Evolutionary conservation across 1,140 invertebrate genomes (phyloP).

Genomic region (Hyles euphorbiae): DNA sequence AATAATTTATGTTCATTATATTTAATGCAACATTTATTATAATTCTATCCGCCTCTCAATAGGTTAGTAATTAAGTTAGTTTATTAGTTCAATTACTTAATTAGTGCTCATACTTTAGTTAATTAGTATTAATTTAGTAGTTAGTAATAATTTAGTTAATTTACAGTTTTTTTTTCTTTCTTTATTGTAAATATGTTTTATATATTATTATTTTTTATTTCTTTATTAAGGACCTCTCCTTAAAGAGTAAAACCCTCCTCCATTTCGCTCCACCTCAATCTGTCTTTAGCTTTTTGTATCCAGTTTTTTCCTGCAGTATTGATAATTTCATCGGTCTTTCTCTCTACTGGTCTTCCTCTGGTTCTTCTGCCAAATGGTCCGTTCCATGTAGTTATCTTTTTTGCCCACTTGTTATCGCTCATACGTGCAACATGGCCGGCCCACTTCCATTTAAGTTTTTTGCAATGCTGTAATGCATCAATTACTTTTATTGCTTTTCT

Average conservation of each 20-base stretch:
- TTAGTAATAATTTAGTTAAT: no score
- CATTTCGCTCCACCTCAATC: conserved; percentile 2
- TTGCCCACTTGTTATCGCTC: conserved; percentile 15
- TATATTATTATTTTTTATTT: no score
- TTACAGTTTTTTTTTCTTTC: no score
- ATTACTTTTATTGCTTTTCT: conserved; percentile 16
- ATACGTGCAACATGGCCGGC: conserved; percentile 19
- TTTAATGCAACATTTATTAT: no score
- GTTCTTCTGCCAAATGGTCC: conserved; percentile 13
- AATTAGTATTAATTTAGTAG: no score
- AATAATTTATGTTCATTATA: no score
- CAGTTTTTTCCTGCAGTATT: conserved; percentile 9
- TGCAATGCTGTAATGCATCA: conserved; percentile 14
- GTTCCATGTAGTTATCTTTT: conserved; percentile 10
- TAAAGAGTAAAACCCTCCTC: conserved; percentile 9
- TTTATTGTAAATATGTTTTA: no score
- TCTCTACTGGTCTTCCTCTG: conserved; percentile 6
- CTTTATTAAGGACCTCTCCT: conserved; percentile 2
- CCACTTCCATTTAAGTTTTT: conserved; percentile 17
- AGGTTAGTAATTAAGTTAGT: no score
- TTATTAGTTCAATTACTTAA: no score
- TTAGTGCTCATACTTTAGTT: no score
- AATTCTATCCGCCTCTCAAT: no score
- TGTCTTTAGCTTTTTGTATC: conserved; percentile 6
- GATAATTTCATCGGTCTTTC: conserved; percentile 7